These are phyloP conservation scores for Hyla sarda DNA, from an alignment of 2,113 vertebrate genomes.

Conservation along the genomic window DNA sequence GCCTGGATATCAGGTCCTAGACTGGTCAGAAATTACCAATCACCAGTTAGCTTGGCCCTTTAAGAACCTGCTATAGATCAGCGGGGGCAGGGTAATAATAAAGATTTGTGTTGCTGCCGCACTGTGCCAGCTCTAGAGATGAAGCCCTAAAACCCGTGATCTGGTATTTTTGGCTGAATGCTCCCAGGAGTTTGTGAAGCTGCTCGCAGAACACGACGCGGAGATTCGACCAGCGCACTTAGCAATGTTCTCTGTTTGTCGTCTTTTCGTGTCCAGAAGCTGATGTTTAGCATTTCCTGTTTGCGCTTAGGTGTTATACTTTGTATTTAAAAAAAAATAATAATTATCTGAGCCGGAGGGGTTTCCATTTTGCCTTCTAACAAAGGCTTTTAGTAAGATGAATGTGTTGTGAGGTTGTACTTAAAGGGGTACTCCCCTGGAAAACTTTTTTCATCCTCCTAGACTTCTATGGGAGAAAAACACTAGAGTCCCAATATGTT, in stretches of 20 bases:
- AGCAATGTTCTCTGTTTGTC: too few relatives aligned
- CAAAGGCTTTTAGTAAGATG: too few relatives aligned
- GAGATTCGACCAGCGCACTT: not conserved
- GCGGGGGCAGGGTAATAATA: not conserved
- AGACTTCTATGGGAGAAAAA: too few relatives aligned
- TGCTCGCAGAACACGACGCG: not conserved
- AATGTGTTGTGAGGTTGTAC: too few relatives aligned
- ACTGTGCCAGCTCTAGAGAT: not conserved
- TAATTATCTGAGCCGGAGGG: not conserved
- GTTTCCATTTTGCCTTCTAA: too few relatives aligned
- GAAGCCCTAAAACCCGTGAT: not conserved
- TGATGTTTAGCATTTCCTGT: not conserved
- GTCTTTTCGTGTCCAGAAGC: too few relatives aligned
- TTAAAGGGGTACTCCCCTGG: too few relatives aligned
- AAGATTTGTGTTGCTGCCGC: not conserved
- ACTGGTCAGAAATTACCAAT: too few relatives aligned
- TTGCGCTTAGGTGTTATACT: not conserved
- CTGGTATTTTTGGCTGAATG: conserved; percentile 6
- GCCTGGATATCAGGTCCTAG: too few relatives aligned
- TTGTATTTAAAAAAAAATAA: not conserved
- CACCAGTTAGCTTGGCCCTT: not conserved
- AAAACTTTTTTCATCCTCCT: too few relatives aligned
- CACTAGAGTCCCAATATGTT: too few relatives aligned
- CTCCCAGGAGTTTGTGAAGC: not conserved
- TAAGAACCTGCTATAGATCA: not conserved